A percentile compares a stretch with the other conserved stretches of the same genome.
These are phyloP conservation scores for Isurus oxyrinchus DNA, from an alignment of 2,113 vertebrate species.

Conservation along the genomic window DNA sequence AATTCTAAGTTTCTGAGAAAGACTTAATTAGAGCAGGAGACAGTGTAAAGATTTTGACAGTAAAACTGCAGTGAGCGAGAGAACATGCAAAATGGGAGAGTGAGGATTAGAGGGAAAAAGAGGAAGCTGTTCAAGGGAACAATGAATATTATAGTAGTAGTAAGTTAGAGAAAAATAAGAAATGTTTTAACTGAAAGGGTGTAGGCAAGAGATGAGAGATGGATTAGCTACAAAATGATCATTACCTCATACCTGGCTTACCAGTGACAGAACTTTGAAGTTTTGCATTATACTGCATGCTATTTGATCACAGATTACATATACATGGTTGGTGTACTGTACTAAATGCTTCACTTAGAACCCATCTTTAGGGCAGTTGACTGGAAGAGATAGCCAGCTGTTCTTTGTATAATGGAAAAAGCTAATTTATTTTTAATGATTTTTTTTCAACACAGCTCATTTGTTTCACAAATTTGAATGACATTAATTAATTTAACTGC, in stretches of 20 bases:
- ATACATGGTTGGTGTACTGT: not conserved
- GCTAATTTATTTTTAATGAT: slow-evolving; percentile 2
- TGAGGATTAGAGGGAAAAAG: not conserved
- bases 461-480: not conserved
- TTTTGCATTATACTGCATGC: not conserved
- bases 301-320: slow-evolving; percentile 2
- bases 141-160: not conserved
- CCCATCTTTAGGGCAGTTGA: slow-evolving; percentile 2
- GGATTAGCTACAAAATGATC: not conserved
- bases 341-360: not conserved
- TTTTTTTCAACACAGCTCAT: slow-evolving; percentile 23
- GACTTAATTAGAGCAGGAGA: not conserved
- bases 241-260: not conserved
- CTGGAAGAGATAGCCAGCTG: slow-evolving; percentile 26
- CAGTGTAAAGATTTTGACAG: not conserved
- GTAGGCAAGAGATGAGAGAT: not conserved
- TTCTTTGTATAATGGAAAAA: slow-evolving; percentile 18
- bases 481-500: slow-evolving; percentile 10
- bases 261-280: not conserved
- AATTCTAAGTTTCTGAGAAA: not conserved
- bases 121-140: not conserved
- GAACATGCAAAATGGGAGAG: not conserved
- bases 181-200: not conserved
- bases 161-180: not conserved
- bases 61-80: not conserved